Conservation (phyloP, 2,888 invertebrate species). For the Siphlonurus alternatus region DNA sequence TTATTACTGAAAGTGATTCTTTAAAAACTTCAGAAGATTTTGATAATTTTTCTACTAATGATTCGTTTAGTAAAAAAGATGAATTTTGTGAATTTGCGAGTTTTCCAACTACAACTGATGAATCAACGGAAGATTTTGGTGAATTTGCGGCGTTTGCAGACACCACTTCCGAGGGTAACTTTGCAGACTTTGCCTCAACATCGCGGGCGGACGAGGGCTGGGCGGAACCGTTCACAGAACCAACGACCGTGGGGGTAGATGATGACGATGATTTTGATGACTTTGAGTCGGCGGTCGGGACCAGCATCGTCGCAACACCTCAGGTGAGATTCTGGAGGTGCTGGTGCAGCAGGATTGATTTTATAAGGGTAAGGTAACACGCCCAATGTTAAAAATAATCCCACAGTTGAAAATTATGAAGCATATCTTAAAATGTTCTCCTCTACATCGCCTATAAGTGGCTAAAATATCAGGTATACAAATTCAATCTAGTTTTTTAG, state of each 20-base stretch:
- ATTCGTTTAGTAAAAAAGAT: conserved; percentile 24
- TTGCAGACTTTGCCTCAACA: background rate
- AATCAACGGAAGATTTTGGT: conserved; percentile 16
- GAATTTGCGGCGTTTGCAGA: conserved; percentile 13
- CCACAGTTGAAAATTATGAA: too few species aligned
- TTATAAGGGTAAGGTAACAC: too few species aligned
- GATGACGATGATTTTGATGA: background rate
- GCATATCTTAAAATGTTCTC: too few species aligned
- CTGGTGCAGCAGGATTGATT: background rate
- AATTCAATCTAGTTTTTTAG: too few species aligned
- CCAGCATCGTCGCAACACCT: background rate
- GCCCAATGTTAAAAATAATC: too few species aligned
- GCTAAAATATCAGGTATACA: too few species aligned
- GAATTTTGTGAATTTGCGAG: conserved; percentile 5
- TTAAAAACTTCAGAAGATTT: conserved; percentile 20
- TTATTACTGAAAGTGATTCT: conserved; percentile 18
- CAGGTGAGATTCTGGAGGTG: background rate
- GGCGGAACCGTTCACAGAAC: background rate
- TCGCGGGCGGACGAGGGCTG: background rate
- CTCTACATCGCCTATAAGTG: too few species aligned
- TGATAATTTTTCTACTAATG: conserved; percentile 28
- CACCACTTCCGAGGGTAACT: background rate
- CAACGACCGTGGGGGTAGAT: background rate
- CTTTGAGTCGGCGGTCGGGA: background rate
- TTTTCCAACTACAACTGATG: conserved; percentile 12